Evolutionary conservation across 2,113 vertebrate species (phyloP), one percentile per base, ranked within the genome.

Genomic region (Ifrita kowaldi): DNA sequence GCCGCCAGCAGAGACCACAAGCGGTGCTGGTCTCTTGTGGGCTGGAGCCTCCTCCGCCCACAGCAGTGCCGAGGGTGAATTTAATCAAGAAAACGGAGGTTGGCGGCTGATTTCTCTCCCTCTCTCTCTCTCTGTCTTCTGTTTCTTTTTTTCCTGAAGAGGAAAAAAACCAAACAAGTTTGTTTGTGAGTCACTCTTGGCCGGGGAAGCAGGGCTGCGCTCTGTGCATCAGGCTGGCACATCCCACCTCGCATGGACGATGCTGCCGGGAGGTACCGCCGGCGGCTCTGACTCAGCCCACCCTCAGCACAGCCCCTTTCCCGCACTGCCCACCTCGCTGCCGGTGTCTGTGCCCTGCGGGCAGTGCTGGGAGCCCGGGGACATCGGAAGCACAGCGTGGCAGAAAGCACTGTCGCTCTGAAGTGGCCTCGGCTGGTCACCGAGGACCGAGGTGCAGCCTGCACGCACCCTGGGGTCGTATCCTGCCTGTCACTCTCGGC

Each of bases 151-250:
- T 53, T 24, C 13, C 39, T 56, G 32, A 87, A 53, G 81, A 47
- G 63, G 77, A 19, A 37, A 69, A 76, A 90, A 91, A 33, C 8
- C 53, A 60, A 95, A 52, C 73, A 81, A 82, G 41, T 93, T 92
- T 63, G 46, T 85, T 90, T 68, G 83, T 92, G 96, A 94, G 86
- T 95, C 96, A 82, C 62, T 39, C 39, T 42, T 78, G 85, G 93
- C 78, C 16, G 2, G 46, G 65, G n/a, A 49, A 91, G 87, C 84
- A 2, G 30, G 41, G 82, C 94, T 84, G 19, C 8, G 10, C 88
- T 39, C 46, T 4, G 76, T 26, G 16, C 23, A 27, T 39, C 59
- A 27, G 88, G 57, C 89, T 88, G 93, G 86, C 86, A 59, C 95
- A 62, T 70, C 90, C 56, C 71, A 33, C 85, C 78, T 35, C 8